Evolutionary conservation across 2,888 invertebrate species (phyloP).

Genomic region (Sinhomidia bicolor): DNA sequence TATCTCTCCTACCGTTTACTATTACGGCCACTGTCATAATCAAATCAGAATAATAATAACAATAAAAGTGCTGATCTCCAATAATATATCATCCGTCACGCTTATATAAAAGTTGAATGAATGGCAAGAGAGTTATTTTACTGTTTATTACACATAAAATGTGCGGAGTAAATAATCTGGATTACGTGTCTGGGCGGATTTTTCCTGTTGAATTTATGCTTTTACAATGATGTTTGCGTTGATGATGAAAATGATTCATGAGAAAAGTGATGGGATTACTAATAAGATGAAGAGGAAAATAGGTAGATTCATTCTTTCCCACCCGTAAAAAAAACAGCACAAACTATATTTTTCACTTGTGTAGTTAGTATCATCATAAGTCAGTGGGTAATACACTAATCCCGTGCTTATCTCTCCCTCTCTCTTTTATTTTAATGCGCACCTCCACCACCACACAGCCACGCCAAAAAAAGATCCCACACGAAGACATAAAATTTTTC

Average conservation of each 20-base stretch:
- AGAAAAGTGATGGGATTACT: too few species aligned
- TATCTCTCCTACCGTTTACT: background rate
- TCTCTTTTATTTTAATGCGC: background rate
- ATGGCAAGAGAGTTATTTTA: background rate
- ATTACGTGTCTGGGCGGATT: too few species aligned
- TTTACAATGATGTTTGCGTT: too few species aligned
- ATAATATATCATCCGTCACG: background rate
- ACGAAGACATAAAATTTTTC: constrained; percentile 32
- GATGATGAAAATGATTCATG: too few species aligned
- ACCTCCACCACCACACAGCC: background rate
- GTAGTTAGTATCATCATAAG: too few species aligned
- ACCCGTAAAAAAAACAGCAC: too few species aligned
- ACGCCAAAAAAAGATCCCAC: constrained; percentile 44
- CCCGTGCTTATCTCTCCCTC: constrained; percentile 32
- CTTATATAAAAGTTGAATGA: background rate
- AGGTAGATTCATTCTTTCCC: too few species aligned
- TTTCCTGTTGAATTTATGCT: too few species aligned
- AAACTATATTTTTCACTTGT: background rate
- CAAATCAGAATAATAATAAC: constrained; percentile 26
- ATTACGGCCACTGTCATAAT: background rate
- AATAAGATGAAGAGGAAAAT: too few species aligned
- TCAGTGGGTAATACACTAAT: too few species aligned
- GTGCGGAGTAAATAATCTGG: background rate
- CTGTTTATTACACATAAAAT: background rate
- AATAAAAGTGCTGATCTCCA: background rate